phyloP scores from a whole-genome alignment of 1,140 invertebrate genomes.

The Holotrichia oblita region DNA sequence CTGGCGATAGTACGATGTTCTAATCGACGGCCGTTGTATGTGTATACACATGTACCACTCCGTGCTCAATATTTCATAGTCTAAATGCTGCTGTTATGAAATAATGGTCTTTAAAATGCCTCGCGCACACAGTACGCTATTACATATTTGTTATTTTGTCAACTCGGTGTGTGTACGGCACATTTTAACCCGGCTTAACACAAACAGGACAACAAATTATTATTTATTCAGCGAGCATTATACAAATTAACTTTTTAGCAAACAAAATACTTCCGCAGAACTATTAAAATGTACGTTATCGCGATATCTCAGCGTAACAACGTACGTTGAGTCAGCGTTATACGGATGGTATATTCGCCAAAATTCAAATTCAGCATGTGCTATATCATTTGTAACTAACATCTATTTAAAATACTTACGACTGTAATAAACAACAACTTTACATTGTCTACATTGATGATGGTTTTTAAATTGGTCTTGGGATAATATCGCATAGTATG shows the following conservation, averaged over 20 bases:
- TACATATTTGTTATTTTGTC: conserved; percentile 53
- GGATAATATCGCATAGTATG: too few relatives aligned
- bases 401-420: too few relatives aligned
- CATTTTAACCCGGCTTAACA: conserved; percentile 9
- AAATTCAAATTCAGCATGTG: too few relatives aligned
- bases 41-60: conserved; percentile 46
- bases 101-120: conserved; percentile 52
- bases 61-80: conserved; percentile 53
- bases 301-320: conserved; percentile 3
- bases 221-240: conserved; percentile 38
- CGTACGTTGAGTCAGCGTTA: background rate
- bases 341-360: too few relatives aligned
- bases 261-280: conserved; percentile 20
- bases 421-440: too few relatives aligned
- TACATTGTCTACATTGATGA: too few relatives aligned
- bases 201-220: conserved; percentile 36
- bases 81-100: conserved; percentile 54
- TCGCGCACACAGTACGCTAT: conserved; percentile 48
- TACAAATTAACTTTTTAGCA: conserved; percentile 38
- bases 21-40: background rate
- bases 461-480: too few relatives aligned
- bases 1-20: background rate
- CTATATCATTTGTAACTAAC: too few relatives aligned
- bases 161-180: conserved; percentile 22
- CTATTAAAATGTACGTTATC: conserved; percentile 28